Percentiles rank a stretch among this genome's conserved stretches.
These are phyloP conservation scores for Sarcoramphus papa DNA, from an alignment of 2,797 vertebrate species.

Conservation along the genomic window DNA sequence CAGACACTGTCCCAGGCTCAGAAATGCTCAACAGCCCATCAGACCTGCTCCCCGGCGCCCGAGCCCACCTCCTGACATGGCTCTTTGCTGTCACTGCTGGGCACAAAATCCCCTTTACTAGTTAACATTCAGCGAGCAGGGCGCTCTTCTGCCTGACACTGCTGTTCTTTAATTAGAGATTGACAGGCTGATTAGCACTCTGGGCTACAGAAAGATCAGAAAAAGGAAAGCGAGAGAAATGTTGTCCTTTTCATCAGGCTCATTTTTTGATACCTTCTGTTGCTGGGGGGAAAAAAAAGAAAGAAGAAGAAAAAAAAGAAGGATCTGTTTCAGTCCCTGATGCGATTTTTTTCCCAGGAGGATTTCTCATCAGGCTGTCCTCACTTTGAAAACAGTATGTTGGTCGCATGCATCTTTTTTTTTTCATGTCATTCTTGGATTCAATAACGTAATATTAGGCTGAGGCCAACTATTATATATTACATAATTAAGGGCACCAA, in stretches of 20 bases:
- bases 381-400: constrained; percentile 33
- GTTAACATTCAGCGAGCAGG: not conserved
- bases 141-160: constrained; percentile 21
- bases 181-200: constrained; percentile 63
- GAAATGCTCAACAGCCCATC: not conserved
- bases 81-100: not conserved
- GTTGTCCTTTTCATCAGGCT: constrained; percentile 41
- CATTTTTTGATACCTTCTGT: constrained; percentile 48
- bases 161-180: constrained; percentile 64
- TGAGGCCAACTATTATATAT: constrained; percentile 11
- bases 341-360: constrained; percentile 16
- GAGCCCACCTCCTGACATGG: not conserved
- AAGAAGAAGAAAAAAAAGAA: not conserved
- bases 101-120: not conserved
- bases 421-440: constrained; percentile 33
- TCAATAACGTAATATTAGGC: constrained; percentile 9
- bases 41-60: not conserved
- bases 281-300: not conserved
- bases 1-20: not conserved
- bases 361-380: constrained; percentile 47
- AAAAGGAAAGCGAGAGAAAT: not conserved
- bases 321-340: not conserved
- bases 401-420: constrained; percentile 16
- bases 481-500: constrained; percentile 58
- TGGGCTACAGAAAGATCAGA: constrained; percentile 45